phyloP scores from a whole-genome alignment of 2,888 invertebrate genomes.

The Stramonita haemastoma region DNA sequence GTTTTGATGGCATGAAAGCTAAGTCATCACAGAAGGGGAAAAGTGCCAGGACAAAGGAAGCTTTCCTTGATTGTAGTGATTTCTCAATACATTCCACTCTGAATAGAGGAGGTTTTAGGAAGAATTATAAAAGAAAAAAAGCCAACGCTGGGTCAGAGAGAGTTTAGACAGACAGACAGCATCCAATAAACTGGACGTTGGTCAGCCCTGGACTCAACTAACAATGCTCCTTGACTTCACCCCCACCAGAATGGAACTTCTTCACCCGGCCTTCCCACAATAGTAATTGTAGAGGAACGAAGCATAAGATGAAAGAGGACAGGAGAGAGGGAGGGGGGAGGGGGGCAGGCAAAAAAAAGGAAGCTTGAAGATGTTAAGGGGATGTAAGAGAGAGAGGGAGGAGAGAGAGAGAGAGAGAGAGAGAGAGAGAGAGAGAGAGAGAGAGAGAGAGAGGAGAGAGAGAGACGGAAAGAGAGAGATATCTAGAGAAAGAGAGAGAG shows the following conservation, averaged over 20 bases:
- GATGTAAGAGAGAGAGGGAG: not conserved
- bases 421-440: not conserved
- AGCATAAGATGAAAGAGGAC: no score
- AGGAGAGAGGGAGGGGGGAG: no score
- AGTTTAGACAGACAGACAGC: not conserved
- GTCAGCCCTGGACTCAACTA: not conserved
- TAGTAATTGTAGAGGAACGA: not conserved
- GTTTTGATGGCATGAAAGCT: no score
- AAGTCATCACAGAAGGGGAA: no score
- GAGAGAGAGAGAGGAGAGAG: not conserved
- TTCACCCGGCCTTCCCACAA: not conserved
- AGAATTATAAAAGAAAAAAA: no score
- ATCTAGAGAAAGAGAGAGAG: not conserved
- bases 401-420: not conserved
- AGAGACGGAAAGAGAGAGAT: not conserved
- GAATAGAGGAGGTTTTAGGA: not conserved
- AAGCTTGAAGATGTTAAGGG: not conserved
- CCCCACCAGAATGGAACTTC: not conserved
- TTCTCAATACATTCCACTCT: no score
- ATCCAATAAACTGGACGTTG: not conserved
- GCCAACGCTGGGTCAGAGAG: not conserved
- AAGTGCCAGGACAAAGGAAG: no score
- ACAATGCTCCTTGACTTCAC: not conserved
- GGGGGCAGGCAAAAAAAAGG: no score
- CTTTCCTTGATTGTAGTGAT: no score